Percentiles rank a stretch among this genome's conserved stretches.
Evolutionary conservation across 2,888 invertebrate species (phyloP).

Genomic region (Ectemnius lituratus): DNA sequence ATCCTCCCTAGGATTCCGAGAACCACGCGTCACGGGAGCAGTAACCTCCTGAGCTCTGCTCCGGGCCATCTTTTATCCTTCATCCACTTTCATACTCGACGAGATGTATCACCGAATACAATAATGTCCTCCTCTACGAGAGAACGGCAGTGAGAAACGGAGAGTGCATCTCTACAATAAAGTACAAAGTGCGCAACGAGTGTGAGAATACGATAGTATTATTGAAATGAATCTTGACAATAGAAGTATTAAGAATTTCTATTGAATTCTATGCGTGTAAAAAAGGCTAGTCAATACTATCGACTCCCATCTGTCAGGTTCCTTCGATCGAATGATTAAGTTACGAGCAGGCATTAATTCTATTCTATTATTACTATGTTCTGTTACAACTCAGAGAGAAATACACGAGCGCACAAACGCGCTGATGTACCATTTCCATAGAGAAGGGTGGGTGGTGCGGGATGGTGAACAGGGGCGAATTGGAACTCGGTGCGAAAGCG

Average conservation of each 20-base stretch:
- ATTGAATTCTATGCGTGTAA: too few species aligned
- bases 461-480: slow-evolving; percentile 2
- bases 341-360: too few species aligned
- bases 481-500: slow-evolving; percentile 17
- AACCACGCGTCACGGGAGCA: slow-evolving; percentile 24
- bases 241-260: not conserved
- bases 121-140: slow-evolving; percentile 34
- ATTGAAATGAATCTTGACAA: not conserved
- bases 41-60: not conserved
- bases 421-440: too few species aligned
- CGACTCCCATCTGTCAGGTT: too few species aligned
- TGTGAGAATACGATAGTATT: not conserved
- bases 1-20: slow-evolving; percentile 48
- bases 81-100: slow-evolving; percentile 47
- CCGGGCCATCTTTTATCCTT: too few species aligned
- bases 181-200: not conserved
- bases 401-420: too few species aligned
- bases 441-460: not conserved
- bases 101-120: slow-evolving; percentile 37
- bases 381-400: too few species aligned
- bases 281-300: too few species aligned
- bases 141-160: slow-evolving; percentile 12
- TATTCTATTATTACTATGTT: too few species aligned
- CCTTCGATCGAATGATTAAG: too few species aligned
- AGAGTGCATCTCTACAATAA: not conserved